Evolutionary conservation across 92 coral and sea anemone genomes (phyloP), one percentile per base, ranked within the genome.

Genomic region (Micromussa lordhowensis): DNA sequence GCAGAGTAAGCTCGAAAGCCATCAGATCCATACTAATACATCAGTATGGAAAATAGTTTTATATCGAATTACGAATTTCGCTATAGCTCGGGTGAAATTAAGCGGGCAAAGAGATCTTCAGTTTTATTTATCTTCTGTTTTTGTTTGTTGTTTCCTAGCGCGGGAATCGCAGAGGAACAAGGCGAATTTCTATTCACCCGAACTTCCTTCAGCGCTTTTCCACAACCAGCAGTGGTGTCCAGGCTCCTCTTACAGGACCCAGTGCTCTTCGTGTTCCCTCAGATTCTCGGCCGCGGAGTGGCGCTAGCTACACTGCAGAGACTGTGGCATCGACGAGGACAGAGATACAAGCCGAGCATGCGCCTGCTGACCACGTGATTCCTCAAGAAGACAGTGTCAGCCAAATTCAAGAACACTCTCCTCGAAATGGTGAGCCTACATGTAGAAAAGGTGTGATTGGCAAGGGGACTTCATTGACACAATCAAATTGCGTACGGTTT

Each of bases 101-200:
- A 44, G 51, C 51, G 4, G 38, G 38, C 38, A 36, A 36, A 36
- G 38, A 36, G 38, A 36, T 36, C 38, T 36, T 36, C 4, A 44
- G n/a, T n/a, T 29, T 29, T 64, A 22, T 17, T n/a, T 5, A 21
- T 48, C n/a, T 51, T 17, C 3, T 53, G 3, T 35, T 0, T 54
- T 31, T 26, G 40, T 16, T 48, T 77, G 24, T 26, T 40, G 75
- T 79, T 34, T 7, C 12, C 9, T 58, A 97, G 99, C 88, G 96
- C 40, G 94, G 89, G 35, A 83, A 93, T 68, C 94, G 98, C 31
- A 92, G 96, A 86, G 95, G 95, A 32, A 91, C 98, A 34, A 88
- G 99, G 44, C 93, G 96, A 21, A 95, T 97, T 29, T 95, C 98
- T 69, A 93, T 97, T 80, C 98, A 97, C 79, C 99, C 99, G 15